A percentile compares a stretch with the other conserved stretches of the same genome.
Evolutionary conservation across 1,140 invertebrate genomes (phyloP).

Genomic region (Euwallacea similis): DNA sequence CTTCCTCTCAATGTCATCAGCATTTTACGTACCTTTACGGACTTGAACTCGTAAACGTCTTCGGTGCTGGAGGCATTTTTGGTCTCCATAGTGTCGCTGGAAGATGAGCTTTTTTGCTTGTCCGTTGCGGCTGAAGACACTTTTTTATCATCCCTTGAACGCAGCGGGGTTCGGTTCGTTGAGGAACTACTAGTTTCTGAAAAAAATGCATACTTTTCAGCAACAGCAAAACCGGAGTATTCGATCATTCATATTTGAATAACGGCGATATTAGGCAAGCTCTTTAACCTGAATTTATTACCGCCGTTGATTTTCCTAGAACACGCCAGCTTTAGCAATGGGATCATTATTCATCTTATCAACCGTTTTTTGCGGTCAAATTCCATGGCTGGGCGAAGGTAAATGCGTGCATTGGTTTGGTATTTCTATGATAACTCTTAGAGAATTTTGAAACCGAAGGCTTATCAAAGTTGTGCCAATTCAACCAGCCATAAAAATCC

Average conservation of each 20-base stretch:
- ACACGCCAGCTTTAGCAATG: too few relatives aligned
- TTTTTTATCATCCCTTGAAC: conserved; percentile 61
- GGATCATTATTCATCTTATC: too few relatives aligned
- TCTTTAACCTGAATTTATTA: not conserved
- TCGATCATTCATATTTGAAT: not conserved
- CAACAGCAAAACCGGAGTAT: not conserved
- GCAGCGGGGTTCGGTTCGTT: conserved; percentile 48
- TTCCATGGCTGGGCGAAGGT: too few relatives aligned
- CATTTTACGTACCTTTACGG: conserved; percentile 58
- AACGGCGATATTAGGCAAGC: not conserved
- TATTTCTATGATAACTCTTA: too few relatives aligned
- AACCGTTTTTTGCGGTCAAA: too few relatives aligned
- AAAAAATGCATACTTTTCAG: conserved; percentile 25
- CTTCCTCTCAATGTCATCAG: too few relatives aligned
- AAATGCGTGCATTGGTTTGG: too few relatives aligned
- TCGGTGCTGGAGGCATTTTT: conserved; percentile 43
- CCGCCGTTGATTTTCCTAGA: not conserved
- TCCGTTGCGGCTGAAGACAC: conserved; percentile 39
- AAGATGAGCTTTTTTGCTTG: conserved; percentile 41
- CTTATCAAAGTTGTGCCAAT: too few relatives aligned
- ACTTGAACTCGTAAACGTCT: conserved; percentile 66
- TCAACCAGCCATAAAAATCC: too few relatives aligned
- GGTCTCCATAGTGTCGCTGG: conserved; percentile 42
- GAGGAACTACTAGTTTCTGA: conserved; percentile 45
- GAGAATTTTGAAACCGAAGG: too few relatives aligned